These are phyloP conservation scores for Protobothrops flavoviridis DNA, from an alignment of 2,113 vertebrate species.

Conservation along the genomic window DNA sequence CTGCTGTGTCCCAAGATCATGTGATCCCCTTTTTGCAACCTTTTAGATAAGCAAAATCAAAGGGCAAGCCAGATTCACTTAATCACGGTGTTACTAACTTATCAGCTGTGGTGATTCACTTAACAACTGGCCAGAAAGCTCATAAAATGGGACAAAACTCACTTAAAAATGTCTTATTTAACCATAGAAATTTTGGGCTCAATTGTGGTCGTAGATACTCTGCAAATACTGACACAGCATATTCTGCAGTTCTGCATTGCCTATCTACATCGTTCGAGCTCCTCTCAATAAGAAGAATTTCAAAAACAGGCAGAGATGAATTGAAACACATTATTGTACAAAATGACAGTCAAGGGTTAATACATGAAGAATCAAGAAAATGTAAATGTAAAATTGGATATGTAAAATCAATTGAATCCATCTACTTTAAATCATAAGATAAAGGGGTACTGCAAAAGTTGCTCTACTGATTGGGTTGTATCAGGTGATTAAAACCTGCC, in stretches of 20 bases:
- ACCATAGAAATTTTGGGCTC: not conserved
- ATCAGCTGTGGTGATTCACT: not conserved
- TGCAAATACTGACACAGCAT: no score
- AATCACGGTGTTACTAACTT: not conserved
- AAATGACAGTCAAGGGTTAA: conserved; percentile 49
- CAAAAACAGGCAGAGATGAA: conserved; percentile 40
- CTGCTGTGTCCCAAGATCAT: not conserved
- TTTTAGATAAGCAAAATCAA: not conserved
- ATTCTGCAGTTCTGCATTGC: conserved; percentile 29
- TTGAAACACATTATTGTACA: conserved; percentile 18
- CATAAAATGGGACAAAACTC: not conserved
- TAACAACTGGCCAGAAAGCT: not conserved
- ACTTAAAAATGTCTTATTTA: not conserved
- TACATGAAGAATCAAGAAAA: conserved; percentile 46
- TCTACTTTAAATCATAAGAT: conserved; percentile 35
- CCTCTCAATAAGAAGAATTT: conserved; percentile 53
- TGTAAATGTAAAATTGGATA: conserved; percentile 49
- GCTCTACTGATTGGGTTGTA: not conserved
- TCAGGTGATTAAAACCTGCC: not conserved
- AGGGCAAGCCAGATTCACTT: not conserved
- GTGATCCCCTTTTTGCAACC: not conserved
- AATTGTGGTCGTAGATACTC: not conserved
- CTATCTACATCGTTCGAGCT: conserved; percentile 30
- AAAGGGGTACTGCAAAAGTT: conserved; percentile 8
- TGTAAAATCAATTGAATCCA: conserved; percentile 43